Evolutionary conservation across 2,888 invertebrate genomes (phyloP).

Genomic region (Syrphus vitripennis): DNA sequence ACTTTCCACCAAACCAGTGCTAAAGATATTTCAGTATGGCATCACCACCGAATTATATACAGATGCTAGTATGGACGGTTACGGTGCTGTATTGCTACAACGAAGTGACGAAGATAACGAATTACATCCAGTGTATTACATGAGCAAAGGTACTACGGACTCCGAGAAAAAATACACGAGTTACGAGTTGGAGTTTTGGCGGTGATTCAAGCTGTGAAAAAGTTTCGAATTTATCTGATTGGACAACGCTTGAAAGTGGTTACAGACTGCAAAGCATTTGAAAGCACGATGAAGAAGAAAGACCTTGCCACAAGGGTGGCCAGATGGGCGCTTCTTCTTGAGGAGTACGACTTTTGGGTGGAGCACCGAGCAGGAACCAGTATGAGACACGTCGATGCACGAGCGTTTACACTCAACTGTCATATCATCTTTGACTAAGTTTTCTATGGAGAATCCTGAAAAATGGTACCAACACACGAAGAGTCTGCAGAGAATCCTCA

Average conservation of each 20-base stretch:
- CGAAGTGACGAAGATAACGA: too few relatives aligned
- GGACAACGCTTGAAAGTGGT: conserved; percentile 66
- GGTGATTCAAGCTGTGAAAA: conserved; percentile 18
- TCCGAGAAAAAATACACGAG: conserved; percentile 15
- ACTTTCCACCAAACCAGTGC: too few relatives aligned
- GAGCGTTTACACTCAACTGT: conserved; percentile 64
- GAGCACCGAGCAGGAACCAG: conserved; percentile 69
- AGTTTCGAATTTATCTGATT: conserved; percentile 67
- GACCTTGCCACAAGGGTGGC: conserved; percentile 66
- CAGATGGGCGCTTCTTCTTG: conserved; percentile 70
- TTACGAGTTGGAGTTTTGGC: conserved; percentile 25
- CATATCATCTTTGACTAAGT: conserved; percentile 75
- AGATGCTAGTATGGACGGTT: too few relatives aligned
- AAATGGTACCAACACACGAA: conserved; percentile 74
- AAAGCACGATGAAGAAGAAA: conserved; percentile 49
- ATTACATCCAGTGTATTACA: conserved; percentile 26
- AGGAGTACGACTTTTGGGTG: conserved; percentile 69
- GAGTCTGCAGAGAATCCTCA: conserved; percentile 70
- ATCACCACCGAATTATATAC: too few relatives aligned
- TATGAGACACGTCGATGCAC: conserved; percentile 72
- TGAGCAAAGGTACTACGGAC: conserved; percentile 3
- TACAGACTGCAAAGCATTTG: conserved; percentile 65
- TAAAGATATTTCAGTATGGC: too few relatives aligned
- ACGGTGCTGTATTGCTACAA: too few relatives aligned
- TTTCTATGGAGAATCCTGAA: conserved; percentile 40